phyloP scores from a whole-genome alignment of 1,140 invertebrate genomes.

The Achatina immaculata region DNA sequence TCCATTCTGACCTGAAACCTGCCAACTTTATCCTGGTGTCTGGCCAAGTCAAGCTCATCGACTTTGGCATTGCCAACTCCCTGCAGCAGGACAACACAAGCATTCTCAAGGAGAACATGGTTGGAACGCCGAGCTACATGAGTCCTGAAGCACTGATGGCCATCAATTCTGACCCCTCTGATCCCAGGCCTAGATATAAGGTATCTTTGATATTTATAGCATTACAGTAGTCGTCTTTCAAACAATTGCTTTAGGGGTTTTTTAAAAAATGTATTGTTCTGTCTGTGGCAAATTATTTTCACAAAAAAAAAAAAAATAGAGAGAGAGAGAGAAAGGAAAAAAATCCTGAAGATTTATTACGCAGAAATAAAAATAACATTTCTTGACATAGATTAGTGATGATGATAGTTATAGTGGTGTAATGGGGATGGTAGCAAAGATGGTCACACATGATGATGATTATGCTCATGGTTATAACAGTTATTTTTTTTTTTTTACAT shows the following conservation, averaged over 20 bases:
- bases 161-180: slow-evolving; percentile 63
- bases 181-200: slow-evolving; percentile 56
- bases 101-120: slow-evolving; percentile 82
- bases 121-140: slow-evolving; percentile 95
- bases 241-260: background rate
- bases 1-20: slow-evolving; percentile 97
- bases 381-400: too few relatives aligned
- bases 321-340: too few relatives aligned
- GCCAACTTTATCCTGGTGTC: slow-evolving; percentile 94
- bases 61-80: slow-evolving; percentile 97
- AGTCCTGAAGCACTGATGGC: slow-evolving; percentile 89
- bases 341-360: too few relatives aligned
- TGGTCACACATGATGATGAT: too few relatives aligned
- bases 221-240: background rate
- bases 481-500: too few relatives aligned
- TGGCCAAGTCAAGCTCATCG: slow-evolving; percentile 92
- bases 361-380: too few relatives aligned
- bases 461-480: too few relatives aligned
- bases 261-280: background rate
- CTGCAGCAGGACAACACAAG: slow-evolving; percentile 91
- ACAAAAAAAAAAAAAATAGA: too few relatives aligned
- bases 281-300: too few relatives aligned
- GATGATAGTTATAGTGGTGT: too few relatives aligned
- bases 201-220: slow-evolving; percentile 44
- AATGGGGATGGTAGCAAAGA: too few relatives aligned